These are phyloP conservation scores for Allophyes oxyacanthae DNA, from an alignment of 2,888 invertebrate genomes.

Conservation along the genomic window DNA sequence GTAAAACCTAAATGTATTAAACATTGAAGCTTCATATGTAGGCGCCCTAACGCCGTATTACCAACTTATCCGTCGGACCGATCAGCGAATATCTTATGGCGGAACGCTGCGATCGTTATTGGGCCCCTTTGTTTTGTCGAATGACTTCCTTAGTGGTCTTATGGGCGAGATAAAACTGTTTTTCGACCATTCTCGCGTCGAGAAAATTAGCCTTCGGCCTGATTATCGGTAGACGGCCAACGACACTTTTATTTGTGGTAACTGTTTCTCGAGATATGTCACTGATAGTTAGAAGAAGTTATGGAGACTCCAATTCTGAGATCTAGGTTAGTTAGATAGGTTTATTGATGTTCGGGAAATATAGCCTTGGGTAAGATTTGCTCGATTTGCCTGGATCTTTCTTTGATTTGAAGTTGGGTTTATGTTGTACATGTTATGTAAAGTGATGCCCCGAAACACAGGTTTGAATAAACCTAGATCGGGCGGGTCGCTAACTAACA, in stretches of 20 bases:
- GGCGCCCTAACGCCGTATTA: conserved; percentile 39
- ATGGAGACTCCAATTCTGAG: conserved; percentile 16
- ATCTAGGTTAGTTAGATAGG: conserved; percentile 41
- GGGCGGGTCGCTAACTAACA: too few species aligned
- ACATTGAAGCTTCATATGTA: conserved; percentile 35
- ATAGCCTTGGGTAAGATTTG: conserved; percentile 16
- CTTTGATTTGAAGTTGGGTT: conserved; percentile 14
- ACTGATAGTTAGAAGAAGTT: conserved; percentile 45
- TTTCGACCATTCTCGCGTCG: conserved; percentile 64
- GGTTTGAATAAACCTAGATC: too few species aligned
- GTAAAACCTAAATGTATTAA: conserved; percentile 22
- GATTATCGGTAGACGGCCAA: conserved; percentile 66
- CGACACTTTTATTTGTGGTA: conserved; percentile 65
- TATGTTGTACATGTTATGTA: neutral
- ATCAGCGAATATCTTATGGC: conserved; percentile 70
- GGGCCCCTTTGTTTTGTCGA: conserved; percentile 77
- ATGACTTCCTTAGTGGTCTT: conserved; percentile 80
- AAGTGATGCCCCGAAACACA: too few species aligned
- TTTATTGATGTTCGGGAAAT: conserved; percentile 16
- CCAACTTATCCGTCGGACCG: conserved; percentile 67
- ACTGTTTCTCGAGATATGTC: conserved; percentile 52
- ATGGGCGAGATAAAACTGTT: conserved; percentile 81
- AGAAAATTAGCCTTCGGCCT: conserved; percentile 72
- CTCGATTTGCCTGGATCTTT: conserved; percentile 12
- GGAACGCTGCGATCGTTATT: conserved; percentile 68